Conservation (phyloP, 2,797 vertebrate genomes). For the Hydrophis major region DNA sequence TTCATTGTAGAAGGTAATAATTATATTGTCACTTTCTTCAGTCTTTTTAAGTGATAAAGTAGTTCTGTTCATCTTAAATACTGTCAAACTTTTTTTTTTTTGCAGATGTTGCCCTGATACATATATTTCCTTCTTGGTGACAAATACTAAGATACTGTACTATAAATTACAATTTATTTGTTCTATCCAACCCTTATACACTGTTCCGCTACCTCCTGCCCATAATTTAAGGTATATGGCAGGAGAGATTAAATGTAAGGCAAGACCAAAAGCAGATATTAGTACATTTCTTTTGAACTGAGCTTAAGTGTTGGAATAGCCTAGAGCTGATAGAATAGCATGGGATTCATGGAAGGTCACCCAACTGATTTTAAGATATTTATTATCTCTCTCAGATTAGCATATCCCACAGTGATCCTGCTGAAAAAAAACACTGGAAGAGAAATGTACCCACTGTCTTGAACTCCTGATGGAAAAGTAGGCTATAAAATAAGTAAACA, state of each 20-base stretch:
- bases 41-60: not conserved
- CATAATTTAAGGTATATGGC: not conserved
- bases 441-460: not conserved
- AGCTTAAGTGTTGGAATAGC: not conserved
- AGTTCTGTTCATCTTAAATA: not conserved
- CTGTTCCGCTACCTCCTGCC: fast-evolving
- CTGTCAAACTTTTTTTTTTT: not conserved
- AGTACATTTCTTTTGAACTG: not conserved
- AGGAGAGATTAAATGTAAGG: not conserved
- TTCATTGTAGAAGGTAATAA: not conserved
- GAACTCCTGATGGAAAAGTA: not conserved
- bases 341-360: not conserved
- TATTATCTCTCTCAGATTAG: not conserved
- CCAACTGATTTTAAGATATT: not conserved
- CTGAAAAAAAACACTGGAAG: not conserved
- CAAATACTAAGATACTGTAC: not conserved
- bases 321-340: not conserved
- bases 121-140: not conserved
- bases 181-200: not conserved
- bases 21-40: not conserved
- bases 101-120: not conserved
- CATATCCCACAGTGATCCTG: not conserved
- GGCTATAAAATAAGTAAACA: not conserved
- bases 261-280: not conserved
- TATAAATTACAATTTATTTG: not conserved